phyloP scores from a whole-genome alignment of 1,140 invertebrate genomes.

The Drosophila watanabei region DNA sequence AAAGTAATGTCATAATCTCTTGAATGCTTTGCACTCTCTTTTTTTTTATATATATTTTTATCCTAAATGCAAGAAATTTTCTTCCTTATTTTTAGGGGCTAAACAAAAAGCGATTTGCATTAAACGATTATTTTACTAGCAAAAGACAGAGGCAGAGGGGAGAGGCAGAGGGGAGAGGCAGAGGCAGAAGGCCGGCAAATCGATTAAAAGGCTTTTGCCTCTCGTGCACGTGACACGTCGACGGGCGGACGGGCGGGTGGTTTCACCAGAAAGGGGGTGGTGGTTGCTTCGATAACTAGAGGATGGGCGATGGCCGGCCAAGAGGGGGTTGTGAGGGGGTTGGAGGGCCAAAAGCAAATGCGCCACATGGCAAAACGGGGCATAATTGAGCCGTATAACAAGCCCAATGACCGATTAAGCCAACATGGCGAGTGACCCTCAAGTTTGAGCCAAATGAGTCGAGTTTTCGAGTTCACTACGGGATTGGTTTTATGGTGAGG shows the following conservation, averaged over 20 bases:
- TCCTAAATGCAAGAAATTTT: slow-evolving; percentile 9
- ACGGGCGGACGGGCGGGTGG: slow-evolving; percentile 13
- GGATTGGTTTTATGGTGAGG: slow-evolving; percentile 13
- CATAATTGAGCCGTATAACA: slow-evolving; percentile 83
- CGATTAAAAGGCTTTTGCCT: slow-evolving; percentile 71
- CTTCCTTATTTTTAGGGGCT: slow-evolving; percentile 21
- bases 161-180: background rate
- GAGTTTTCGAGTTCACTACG: slow-evolving; percentile 22
- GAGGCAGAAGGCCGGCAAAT: slow-evolving; percentile 55
- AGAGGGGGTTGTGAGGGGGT: background rate
- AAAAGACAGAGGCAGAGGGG: slow-evolving; percentile 15
- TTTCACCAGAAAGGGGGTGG: slow-evolving; percentile 9
- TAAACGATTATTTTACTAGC: slow-evolving; percentile 75
- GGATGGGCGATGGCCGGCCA: slow-evolving; percentile 7
- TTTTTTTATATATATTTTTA: background rate
- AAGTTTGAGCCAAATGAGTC: slow-evolving; percentile 39
- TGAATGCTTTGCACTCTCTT: background rate
- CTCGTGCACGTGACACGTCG: slow-evolving; percentile 63
- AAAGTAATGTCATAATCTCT: slow-evolving; percentile 19
- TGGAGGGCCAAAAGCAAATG: slow-evolving; percentile 52
- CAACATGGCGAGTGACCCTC: slow-evolving; percentile 63
- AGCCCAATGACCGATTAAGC: slow-evolving; percentile 82
- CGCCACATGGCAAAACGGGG: slow-evolving; percentile 76
- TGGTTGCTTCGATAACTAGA: background rate
- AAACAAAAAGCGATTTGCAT: slow-evolving; percentile 71